Conservation (phyloP, 2,888 invertebrate species). For the Glyphotaelius pellucidus region DNA sequence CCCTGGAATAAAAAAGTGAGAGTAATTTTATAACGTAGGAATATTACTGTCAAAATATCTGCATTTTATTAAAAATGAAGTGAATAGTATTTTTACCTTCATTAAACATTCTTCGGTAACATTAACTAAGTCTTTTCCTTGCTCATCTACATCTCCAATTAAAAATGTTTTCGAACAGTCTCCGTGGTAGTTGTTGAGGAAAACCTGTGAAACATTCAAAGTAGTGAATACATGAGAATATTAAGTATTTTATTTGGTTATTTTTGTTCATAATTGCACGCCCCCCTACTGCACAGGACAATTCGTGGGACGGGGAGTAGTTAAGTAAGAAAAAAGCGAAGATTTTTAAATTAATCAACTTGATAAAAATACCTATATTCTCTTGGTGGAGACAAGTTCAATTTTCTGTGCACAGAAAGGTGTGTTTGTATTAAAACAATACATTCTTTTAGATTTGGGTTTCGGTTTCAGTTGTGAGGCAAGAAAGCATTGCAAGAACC, state of each 20-base stretch:
- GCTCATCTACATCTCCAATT: conserved; percentile 89
- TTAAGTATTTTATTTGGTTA: too few relatives aligned
- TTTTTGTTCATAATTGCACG: not conserved
- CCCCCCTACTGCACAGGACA: not conserved
- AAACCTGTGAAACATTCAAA: conserved; percentile 78
- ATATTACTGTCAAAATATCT: not conserved
- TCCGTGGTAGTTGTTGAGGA: conserved; percentile 90
- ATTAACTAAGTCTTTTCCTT: conserved; percentile 82
- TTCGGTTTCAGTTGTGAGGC: too few relatives aligned
- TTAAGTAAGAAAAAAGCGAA: too few relatives aligned
- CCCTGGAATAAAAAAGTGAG: conserved; percentile 69
- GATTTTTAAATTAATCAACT: too few relatives aligned
- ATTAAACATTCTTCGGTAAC: conserved; percentile 85
- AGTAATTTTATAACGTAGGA: not conserved
- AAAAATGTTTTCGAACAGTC: conserved; percentile 93
- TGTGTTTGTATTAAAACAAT: too few relatives aligned
- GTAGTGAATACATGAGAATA: not conserved
- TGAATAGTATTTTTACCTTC: conserved; percentile 74
- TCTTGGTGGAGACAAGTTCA: too few relatives aligned
- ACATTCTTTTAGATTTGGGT: too few relatives aligned
- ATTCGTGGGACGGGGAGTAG: not conserved
- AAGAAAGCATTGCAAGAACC: too few relatives aligned
- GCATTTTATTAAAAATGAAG: conserved; percentile 4
- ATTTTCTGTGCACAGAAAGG: too few relatives aligned
- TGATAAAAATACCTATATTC: too few relatives aligned